Evolutionary conservation across 2,888 invertebrate species (phyloP), one percentile per base, ranked within the genome.

Genomic region (Allophyes oxyacanthae): DNA sequence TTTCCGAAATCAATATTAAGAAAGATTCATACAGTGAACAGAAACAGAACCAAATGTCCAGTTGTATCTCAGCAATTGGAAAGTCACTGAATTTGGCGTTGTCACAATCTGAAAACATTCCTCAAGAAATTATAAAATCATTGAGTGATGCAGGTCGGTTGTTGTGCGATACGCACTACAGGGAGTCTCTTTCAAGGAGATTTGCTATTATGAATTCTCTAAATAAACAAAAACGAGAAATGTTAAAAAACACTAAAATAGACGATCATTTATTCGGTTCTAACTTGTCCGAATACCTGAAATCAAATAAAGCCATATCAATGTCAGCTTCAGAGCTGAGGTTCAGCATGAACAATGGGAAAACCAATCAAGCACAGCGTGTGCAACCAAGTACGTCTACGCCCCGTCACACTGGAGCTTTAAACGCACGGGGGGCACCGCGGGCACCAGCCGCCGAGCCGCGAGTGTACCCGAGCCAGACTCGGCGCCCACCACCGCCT

Each of bases 101-200:
- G 36, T 40, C 49, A 13, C 9, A 45, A 0, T 25, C 32, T 3
- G 46, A 34, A 2, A 32, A 28, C 13, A 26, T 38, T 6, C 56
- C 55, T 7, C 58, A 55, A 30, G 37, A 62, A 0, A 25, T 62
- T 13, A 57, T 65, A 30, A 70, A 63, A 26, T 6, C 44, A 10
- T 13, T 55, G n/a, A 43, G 37, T 26, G 63, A 67, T n/a, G 65
- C 70, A 26, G 67, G 64, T 1, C 43, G 65, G 5, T 26, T 70
- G 0, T 10, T 72, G 6, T 70, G 70, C 34, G 65, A 66, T 9
- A 34, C 7, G 6, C 57, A 60, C 6, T 45, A 54, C 9, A 54
- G 50, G 34, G 54, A 54, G 11, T 54, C 50, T 2, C 8, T 37
- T n/a, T 41, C 45, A 9, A 41, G 49, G 41, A 15, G 49, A 13